Base-by-base conservation (phyloP, 1,140 invertebrate genomes). In the Bombus sibiricus region DNA sequence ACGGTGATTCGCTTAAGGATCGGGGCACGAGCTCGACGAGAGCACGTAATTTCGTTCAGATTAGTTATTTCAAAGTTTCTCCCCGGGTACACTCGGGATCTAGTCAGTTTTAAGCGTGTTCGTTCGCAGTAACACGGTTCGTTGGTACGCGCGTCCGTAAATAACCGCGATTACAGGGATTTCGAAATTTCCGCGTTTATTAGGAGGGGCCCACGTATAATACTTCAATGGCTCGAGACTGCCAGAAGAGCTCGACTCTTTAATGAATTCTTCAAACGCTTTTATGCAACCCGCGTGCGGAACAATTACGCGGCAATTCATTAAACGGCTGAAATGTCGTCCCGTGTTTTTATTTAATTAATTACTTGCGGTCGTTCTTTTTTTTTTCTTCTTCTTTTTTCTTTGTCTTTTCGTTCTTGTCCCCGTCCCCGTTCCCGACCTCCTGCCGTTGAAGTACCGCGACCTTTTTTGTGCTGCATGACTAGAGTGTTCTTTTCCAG, bases 261-360 rank as follows among this genome's bases (percentile, higher is more conserved):
- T 85, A 80, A 85, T 80, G 83, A 85, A 85, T 80, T 80, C 66
- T 72, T 85, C 76, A 80, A 85, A 71, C 47, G 41, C 13, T 85
- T 64, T 78, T 37, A 32, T 34, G 62, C 59, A 25, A 34, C n/a
- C 75, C 32, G 59, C 71, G n/a, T 47, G 41, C 83, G 39, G 76
- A 72, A 85, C 83, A 85, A 85, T 85, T 85, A 53, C 77, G 39
- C 76, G 68, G 77, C 83, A 80, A 85, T 85, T 85, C 83, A 64
- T 80, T 85, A 85, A 85, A 80, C 81, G 72, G 34, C 28, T 84
- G 76, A 84, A 84, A 78, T 71, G 57, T 72, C 68, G 53, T 62
- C 77, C 34, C 68, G 53, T 85, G 53, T 80, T 80, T 80, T 85
- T 85, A 80, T 72, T 80, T 80, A 79, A 85, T 80, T 85, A 85